Base-by-base conservation (phyloP, 2,797 vertebrate species). In the Amblyraja radiata region DNA sequence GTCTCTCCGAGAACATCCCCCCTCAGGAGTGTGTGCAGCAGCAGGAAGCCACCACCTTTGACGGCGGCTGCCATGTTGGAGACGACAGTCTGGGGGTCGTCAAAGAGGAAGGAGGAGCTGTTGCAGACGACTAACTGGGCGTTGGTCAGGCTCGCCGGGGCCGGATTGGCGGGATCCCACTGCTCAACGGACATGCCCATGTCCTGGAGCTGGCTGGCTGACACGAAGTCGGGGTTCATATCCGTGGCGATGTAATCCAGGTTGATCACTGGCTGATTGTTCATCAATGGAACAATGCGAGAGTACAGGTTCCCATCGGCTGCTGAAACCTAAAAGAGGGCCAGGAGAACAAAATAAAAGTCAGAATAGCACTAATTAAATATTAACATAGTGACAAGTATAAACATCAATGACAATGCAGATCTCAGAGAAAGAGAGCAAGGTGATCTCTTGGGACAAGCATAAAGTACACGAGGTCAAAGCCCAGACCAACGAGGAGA, bases 51-150 rank as follows among this genome's bases (percentile, higher is more conserved):
- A 0, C 97, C 97, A 68, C 97, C 96, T 94, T 96, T 98, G 83
- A 97, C 95, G 14, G 96, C 95, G 9, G 98, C 97, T 6, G 94
- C 95, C 95, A 99, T 96, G 94, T 99, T 97, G 84, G 94, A 68
- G 65, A 99, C 81, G 7, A 97, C 94, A 6, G 94, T 78, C 10
- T 95, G 63, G 0, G 96, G 94, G 1, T 95, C 95, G 23, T 36
- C 94, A 0, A 97, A 93, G 21, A 95, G 77, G 7, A 94, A 96
- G 93, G 96, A 93, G 0, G 97, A 96, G 10, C 97, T 97, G 95
- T 98, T 99, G 94, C 97, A 99, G 79, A 97, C 95, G 93, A 99
- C 96, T 39, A 99, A 95, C 94, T 99, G 98, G 3, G 97, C 96
- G 0, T 93, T 93, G 0, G 93, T 95, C n/a, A 97, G 94, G 63